A percentile compares a stretch with the other conserved stretches of the same genome.
Conservation (phyloP, 2,113 vertebrate species). For the Lycocorax pyrrhopterus region DNA sequence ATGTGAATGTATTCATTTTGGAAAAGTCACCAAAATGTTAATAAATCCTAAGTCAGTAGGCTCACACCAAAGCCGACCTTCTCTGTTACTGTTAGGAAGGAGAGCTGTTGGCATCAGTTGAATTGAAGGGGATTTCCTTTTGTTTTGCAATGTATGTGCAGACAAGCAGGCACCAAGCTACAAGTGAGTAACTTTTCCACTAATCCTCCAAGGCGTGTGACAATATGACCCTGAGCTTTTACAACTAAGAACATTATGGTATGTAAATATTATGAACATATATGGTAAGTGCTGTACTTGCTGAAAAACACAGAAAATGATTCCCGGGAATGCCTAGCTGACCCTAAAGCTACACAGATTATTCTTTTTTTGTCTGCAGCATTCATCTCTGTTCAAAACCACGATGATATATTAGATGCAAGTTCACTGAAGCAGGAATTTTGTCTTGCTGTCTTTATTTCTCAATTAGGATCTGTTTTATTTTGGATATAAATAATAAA, state of each 20-base stretch:
- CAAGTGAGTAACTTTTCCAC: slow-evolving; percentile 61
- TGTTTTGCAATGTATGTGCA: slow-evolving; percentile 58
- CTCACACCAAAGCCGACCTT: neutral
- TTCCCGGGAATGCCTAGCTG: neutral
- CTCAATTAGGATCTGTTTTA: neutral
- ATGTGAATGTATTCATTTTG: neutral
- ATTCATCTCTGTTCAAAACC: slow-evolving; percentile 19
- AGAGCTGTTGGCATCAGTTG: slow-evolving; percentile 28
- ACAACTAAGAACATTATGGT: slow-evolving; percentile 48
- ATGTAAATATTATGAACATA: slow-evolving; percentile 64
- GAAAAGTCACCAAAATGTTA: neutral
- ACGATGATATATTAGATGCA: neutral
- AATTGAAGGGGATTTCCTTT: slow-evolving; percentile 59
- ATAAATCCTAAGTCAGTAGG: neutral
- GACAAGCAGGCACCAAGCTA: slow-evolving; percentile 65
- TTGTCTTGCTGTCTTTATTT: neutral
- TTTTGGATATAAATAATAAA: slow-evolving; percentile 11
- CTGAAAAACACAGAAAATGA: slow-evolving; percentile 33
- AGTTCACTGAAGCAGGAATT: neutral
- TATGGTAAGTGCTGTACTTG: slow-evolving; percentile 55
- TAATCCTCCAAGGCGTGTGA: slow-evolving; percentile 57
- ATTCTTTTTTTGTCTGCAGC: neutral
- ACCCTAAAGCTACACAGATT: slow-evolving; percentile 11
- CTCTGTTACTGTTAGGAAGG: neutral
- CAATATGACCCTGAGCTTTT: slow-evolving; percentile 56